Conservation (phyloP, 2,888 invertebrate genomes). For the Falcaria lacertinaria region DNA sequence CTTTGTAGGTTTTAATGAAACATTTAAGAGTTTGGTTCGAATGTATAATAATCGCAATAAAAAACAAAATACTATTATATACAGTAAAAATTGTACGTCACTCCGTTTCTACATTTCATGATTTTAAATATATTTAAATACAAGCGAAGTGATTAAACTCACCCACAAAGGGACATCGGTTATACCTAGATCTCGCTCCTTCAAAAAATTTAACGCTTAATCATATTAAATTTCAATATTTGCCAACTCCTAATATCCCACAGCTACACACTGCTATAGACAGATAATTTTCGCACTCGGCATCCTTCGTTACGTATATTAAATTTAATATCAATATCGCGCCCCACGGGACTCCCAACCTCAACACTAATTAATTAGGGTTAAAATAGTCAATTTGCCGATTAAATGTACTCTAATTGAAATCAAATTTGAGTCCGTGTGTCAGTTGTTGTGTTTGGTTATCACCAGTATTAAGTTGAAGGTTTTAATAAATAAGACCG, state of each 20-base stretch:
- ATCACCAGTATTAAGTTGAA: too few relatives aligned
- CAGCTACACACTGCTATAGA: not conserved
- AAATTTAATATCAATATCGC: slow-evolving; percentile 72
- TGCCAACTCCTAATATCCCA: not conserved
- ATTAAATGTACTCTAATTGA: slow-evolving; percentile 27
- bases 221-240: not conserved
- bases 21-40: too few relatives aligned
- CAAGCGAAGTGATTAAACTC: too few relatives aligned
- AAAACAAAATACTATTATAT: too few relatives aligned
- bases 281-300: not conserved
- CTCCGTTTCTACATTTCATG: too few relatives aligned
- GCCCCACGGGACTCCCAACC: slow-evolving; percentile 37
- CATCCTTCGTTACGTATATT: slow-evolving; percentile 32
- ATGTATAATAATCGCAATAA: too few relatives aligned
- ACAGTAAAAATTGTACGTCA: too few relatives aligned
- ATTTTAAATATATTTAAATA: too few relatives aligned
- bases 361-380: slow-evolving; percentile 45
- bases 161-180: too few relatives aligned
- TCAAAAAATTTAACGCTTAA: not conserved
- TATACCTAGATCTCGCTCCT: not conserved
- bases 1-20: too few relatives aligned
- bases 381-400: slow-evolving; percentile 41
- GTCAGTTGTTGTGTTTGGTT: too few relatives aligned
- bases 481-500: too few relatives aligned
- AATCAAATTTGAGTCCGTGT: not conserved